Percentiles rank a stretch among this genome's conserved stretches.
Evolutionary conservation across 2,113 vertebrate genomes (phyloP).

Genomic region (Boleophthalmus pectinirostris): DNA sequence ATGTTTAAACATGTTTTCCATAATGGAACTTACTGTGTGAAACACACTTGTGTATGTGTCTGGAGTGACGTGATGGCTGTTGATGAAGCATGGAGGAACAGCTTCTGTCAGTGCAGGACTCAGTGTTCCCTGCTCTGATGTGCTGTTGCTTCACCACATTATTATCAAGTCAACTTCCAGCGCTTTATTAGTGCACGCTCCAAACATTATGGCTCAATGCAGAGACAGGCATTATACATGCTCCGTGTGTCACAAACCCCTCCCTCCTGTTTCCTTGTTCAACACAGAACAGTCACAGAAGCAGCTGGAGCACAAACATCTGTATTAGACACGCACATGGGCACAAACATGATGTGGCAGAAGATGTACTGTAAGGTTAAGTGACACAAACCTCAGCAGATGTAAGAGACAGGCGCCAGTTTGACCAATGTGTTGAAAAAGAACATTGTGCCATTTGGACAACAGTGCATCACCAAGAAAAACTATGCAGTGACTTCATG

Average conservation of each 20-base stretch:
- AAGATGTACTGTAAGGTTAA: not conserved
- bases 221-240: constrained; percentile 70
- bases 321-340: constrained; percentile 31
- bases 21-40: not conserved
- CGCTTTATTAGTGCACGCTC: constrained; percentile 64
- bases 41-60: constrained; percentile 26
- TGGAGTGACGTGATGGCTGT: constrained; percentile 42
- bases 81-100: constrained; percentile 33
- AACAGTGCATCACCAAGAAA: not conserved
- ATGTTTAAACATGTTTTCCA: no score
- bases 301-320: constrained; percentile 29
- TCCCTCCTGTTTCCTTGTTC: constrained; percentile 26
- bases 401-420: constrained; percentile 10
- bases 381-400: not conserved
- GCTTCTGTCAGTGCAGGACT: constrained; percentile 31
- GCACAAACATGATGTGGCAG: not conserved
- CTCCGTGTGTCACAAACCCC: constrained; percentile 5
- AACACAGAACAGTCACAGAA: constrained; percentile 47
- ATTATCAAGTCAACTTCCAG: constrained; percentile 46
- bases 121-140: constrained; percentile 50
- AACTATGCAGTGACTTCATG: not conserved
- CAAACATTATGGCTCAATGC: constrained; percentile 71
- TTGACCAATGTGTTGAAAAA: not conserved
- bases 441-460: not conserved
- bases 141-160: constrained; percentile 52